Percentiles rank a stretch among this genome's conserved stretches.
These are phyloP conservation scores for Noctua comes DNA, from an alignment of 2,888 invertebrate species.

Conservation along the genomic window DNA sequence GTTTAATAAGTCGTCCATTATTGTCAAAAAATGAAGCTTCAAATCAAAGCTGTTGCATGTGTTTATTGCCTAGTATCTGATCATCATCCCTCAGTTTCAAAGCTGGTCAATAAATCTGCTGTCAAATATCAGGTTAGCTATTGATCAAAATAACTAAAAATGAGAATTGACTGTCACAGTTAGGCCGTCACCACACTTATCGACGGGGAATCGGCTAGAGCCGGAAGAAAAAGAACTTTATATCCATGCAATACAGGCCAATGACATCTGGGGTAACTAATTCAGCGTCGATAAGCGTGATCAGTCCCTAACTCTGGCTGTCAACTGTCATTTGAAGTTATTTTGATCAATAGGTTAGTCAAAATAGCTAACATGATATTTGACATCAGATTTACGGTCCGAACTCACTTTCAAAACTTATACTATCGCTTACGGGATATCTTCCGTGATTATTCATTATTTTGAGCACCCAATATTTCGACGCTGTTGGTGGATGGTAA, in stretches of 20 bases:
- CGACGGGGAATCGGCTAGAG: not conserved
- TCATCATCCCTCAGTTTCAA: not conserved
- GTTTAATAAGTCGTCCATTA: not conserved
- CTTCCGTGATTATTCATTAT: no score
- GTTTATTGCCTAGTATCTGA: not conserved
- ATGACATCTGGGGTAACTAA: not conserved
- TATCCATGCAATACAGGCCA: not conserved
- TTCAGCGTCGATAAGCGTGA: not conserved
- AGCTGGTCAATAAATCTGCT: not conserved
- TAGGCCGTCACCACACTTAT: not conserved
- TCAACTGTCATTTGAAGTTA: not conserved
- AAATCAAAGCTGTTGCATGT: constrained; percentile 4
- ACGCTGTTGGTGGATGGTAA: no score
- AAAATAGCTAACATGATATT: not conserved
- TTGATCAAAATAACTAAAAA: not conserved
- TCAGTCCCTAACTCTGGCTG: not conserved
- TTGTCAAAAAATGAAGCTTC: not conserved
- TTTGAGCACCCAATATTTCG: no score
- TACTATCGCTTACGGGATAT: no score
- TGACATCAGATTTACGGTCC: not conserved
- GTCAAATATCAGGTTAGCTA: not conserved
- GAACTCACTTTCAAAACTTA: not conserved
- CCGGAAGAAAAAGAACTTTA: not conserved
- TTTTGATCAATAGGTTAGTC: not conserved
- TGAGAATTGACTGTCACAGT: not conserved